Evolutionary conservation across 2,888 invertebrate genomes (phyloP).

Genomic region (Acrobeloides nanus): DNA sequence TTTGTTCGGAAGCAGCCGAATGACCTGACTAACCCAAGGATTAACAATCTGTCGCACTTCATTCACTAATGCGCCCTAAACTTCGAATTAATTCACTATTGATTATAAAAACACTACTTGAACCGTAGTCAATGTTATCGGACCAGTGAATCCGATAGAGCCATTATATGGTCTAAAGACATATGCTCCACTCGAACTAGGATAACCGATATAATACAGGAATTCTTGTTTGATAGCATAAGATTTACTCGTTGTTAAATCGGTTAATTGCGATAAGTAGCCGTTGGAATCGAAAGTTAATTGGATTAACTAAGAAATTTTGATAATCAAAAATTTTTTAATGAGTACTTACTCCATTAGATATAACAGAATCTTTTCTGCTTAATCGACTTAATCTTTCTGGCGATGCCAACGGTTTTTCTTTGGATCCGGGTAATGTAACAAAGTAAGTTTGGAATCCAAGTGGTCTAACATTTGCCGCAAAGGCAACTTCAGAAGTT

Average conservation of each 20-base stretch:
- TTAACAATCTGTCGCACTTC: slow-evolving; percentile 69
- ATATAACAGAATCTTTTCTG: too few species aligned
- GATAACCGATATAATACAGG: slow-evolving; percentile 62
- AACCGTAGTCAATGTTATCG: too few species aligned
- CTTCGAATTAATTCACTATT: too few species aligned
- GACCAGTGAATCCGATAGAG: slow-evolving; percentile 21
- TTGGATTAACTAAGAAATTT: slow-evolving; percentile 55
- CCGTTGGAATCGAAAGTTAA: slow-evolving; percentile 63
- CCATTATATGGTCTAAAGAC: slow-evolving; percentile 60
- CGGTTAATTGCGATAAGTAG: slow-evolving; percentile 58
- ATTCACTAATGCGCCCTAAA: slow-evolving; percentile 64
- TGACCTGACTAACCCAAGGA: slow-evolving; percentile 69
- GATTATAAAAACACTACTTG: too few species aligned
- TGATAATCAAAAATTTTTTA: too few species aligned
- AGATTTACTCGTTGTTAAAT: slow-evolving; percentile 43
- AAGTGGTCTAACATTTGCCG: slow-evolving; percentile 20
- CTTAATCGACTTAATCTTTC: too few species aligned
- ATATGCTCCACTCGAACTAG: slow-evolving; percentile 81
- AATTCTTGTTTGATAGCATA: slow-evolving; percentile 63
- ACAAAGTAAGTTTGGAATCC: slow-evolving; percentile 35
- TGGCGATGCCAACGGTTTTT: too few species aligned
- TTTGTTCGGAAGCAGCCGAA: slow-evolving; percentile 64
- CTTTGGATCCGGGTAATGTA: too few species aligned
- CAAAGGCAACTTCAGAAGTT: slow-evolving; percentile 23
- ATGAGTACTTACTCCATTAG: too few species aligned